Evolutionary conservation across 2,888 invertebrate species (phyloP).

Genomic region (Melanostoma scalare): DNA sequence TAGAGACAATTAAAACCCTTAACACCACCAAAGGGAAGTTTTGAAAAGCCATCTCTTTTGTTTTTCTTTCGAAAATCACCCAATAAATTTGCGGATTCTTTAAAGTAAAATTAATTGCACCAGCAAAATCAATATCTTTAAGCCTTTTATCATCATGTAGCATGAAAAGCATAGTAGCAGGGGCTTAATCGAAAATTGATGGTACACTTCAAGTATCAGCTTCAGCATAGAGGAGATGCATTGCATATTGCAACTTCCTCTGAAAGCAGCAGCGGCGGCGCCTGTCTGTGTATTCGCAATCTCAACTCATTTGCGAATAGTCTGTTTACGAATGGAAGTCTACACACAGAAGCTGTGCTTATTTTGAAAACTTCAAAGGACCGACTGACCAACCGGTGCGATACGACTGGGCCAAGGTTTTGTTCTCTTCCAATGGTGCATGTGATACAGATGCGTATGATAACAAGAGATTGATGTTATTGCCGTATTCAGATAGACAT

Average conservation of each 20-base stretch:
- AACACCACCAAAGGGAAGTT: too few species aligned
- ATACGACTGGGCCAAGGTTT: conserved; percentile 23
- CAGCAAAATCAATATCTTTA: conserved; percentile 38
- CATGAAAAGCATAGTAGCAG: not conserved
- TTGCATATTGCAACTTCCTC: conserved; percentile 25
- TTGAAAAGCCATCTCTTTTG: too few species aligned
- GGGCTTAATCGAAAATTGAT: conserved; percentile 43
- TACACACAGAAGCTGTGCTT: conserved; percentile 36
- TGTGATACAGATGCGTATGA: conserved; percentile 44
- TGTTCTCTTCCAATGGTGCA: conserved; percentile 35
- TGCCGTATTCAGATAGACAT: conserved; percentile 12
- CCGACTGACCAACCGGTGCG: conserved; percentile 9
- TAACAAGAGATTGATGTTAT: conserved; percentile 40
- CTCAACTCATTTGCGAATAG: not conserved
- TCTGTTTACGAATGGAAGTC: not conserved
- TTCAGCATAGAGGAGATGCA: conserved; percentile 13
- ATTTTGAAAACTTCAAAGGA: conserved; percentile 51
- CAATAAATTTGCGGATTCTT: conserved; percentile 42
- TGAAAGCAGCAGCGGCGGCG: not conserved
- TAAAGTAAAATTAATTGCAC: conserved; percentile 45
- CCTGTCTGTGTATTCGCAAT: not conserved
- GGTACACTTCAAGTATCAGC: conserved; percentile 19
- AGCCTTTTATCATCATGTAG: conserved; percentile 17
- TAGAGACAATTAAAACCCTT: too few species aligned
- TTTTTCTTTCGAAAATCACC: not conserved